These are phyloP conservation scores for Dicycla oo DNA, from an alignment of 2,888 invertebrate species.

Conservation along the genomic window DNA sequence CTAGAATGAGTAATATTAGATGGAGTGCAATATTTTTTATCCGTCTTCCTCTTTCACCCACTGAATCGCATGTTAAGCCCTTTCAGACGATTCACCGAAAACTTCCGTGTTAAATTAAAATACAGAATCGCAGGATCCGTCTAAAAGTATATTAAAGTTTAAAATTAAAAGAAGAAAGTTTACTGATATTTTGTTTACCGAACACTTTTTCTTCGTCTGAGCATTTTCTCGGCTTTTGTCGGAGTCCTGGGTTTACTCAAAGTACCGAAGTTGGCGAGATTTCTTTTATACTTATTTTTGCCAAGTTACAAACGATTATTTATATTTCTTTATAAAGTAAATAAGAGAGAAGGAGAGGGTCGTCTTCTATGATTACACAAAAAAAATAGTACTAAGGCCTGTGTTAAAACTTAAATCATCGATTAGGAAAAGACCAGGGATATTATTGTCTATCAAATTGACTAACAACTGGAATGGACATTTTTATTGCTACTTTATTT, in stretches of 20 bases:
- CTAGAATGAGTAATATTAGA: conserved; percentile 39
- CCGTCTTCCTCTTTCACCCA: conserved; percentile 56
- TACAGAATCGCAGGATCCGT: conserved; percentile 37
- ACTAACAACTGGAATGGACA: too few relatives aligned
- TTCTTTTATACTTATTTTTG: conserved; percentile 30
- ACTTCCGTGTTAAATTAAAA: conserved; percentile 62
- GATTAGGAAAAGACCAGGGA: background rate
- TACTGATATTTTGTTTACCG: conserved; percentile 49
- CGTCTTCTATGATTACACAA: background rate
- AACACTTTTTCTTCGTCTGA: conserved; percentile 41
- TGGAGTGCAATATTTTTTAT: conserved; percentile 46
- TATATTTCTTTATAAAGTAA: conserved; percentile 14
- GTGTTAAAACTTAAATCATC: background rate
- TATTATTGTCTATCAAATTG: too few relatives aligned
- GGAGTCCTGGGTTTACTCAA: conserved; percentile 22
- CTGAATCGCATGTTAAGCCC: conserved; percentile 65
- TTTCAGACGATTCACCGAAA: conserved; percentile 56
- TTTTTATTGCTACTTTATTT: too few relatives aligned
- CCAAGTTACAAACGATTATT: conserved; percentile 10
- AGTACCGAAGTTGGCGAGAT: conserved; percentile 32
- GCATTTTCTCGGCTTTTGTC: conserved; percentile 22
- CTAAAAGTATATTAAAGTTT: conserved; percentile 60
- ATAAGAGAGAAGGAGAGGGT: background rate
- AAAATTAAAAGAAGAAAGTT: conserved; percentile 63
- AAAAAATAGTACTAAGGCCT: background rate